Base-by-base conservation (phyloP, 1,140 invertebrate genomes). In the Colletes gigas region DNA sequence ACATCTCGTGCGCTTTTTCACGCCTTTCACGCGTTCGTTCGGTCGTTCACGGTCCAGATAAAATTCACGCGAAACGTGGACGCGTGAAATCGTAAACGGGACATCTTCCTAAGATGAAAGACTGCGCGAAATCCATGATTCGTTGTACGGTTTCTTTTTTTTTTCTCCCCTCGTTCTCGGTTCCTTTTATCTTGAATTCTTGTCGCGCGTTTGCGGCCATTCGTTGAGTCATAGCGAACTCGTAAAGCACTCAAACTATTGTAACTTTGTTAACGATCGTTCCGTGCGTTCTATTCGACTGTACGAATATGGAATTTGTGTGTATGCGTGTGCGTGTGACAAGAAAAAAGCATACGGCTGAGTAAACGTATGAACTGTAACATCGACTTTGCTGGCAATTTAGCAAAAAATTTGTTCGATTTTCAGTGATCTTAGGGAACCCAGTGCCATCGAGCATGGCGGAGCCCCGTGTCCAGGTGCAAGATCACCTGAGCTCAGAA, bases 361-460 rank as follows among this genome's bases (percentile, higher is more conserved):
- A n/a, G n/a, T n/a, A n/a, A n/a, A n/a, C n/a, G n/a, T n/a, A n/a
- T 4, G 30, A 30, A 8, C 21, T 9, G 10, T 21, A 62, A 19
- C 12, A 19, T 62, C 19, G 55, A 15, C 10, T 50, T 50, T 12
- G 8, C 50, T 50, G 8, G 50, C 10, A 10, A 50, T 12, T 12
- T 50, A 10, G 3, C 3, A 50, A 50, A 50, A 50, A 50, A 50
- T 19, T 57, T 9, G 9, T 9, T 41, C 4, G 10, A 15, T 62
- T 72, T 74, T 39, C 60, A 90, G 89, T 87, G 15, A 90, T 91
- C n/a, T 57, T 91, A 57, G 90, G 84, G 30, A 87, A 57, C 76
- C 88, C 90, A 41, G 54, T 91, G 44, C 88, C 90, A 59, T 90
- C 89, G 41, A 89, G 78, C n/a, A 91, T 88, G n/a, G 74, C 84